These are phyloP conservation scores for Gracilinanus agilis DNA, from an alignment of 2,113 vertebrate genomes.

Conservation along the genomic window DNA sequence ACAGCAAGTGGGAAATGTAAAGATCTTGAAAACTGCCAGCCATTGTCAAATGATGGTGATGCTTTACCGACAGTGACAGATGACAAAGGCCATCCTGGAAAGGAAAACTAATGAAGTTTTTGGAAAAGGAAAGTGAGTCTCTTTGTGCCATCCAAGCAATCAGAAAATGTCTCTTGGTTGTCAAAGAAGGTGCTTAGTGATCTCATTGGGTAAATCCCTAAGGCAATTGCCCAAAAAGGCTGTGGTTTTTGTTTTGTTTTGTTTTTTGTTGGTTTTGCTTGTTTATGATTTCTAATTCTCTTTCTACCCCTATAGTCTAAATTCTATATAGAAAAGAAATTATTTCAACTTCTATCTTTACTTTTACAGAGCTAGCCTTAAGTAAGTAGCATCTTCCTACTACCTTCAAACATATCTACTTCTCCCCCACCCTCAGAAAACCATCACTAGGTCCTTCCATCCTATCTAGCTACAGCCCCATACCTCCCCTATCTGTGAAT, in stretches of 20 bases:
- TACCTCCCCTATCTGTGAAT: background rate
- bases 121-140: conserved; percentile 35
- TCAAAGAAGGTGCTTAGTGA: conserved; percentile 20
- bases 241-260: background rate
- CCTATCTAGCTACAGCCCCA: background rate
- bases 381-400: background rate
- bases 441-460: background rate
- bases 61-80: conserved; percentile 50
- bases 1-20: conserved; percentile 20
- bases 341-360: background rate
- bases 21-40: conserved; percentile 22
- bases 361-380: background rate
- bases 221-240: conserved; percentile 8
- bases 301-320: background rate
- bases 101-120: conserved; percentile 58
- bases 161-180: conserved; percentile 22
- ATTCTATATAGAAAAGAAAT: background rate
- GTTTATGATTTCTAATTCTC: background rate
- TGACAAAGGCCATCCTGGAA: conserved; percentile 58
- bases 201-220: background rate
- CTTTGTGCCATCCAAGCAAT: background rate
- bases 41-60: conserved; percentile 37
- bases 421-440: background rate
- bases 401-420: background rate
- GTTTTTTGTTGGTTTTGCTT: background rate